Conservation (phyloP, 1,140 invertebrate species). For the Hylyphantes graminicola region DNA sequence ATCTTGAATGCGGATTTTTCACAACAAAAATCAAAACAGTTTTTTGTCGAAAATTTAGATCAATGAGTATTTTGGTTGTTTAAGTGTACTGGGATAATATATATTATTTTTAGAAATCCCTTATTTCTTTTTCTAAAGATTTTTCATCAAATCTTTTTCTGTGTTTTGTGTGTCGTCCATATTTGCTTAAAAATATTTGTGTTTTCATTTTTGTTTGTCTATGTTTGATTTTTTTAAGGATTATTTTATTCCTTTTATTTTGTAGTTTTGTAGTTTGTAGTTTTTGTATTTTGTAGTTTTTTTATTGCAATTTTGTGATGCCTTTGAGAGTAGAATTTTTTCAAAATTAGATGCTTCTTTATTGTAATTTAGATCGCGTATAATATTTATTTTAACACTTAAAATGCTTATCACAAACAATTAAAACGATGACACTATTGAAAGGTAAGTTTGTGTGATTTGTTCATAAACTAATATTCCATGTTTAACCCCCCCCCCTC, state of each 20-base stretch:
- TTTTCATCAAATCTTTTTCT: background rate
- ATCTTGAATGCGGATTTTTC: no score
- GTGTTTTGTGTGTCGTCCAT: background rate
- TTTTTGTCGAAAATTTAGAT: no score
- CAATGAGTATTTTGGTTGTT: no score
- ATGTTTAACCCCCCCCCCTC: background rate
- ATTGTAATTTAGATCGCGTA: background rate
- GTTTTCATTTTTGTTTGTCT: background rate
- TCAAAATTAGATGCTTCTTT: background rate
- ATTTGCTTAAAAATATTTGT: conserved; percentile 7
- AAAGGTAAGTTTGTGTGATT: conserved; percentile 23
- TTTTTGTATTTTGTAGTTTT: no score
- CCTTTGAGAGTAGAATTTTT: background rate
- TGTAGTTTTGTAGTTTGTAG: conserved; percentile 1
- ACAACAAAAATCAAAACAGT: no score
- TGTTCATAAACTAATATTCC: background rate
- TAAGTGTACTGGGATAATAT: no score
- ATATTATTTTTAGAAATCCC: no score
- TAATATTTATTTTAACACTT: conserved; percentile 5
- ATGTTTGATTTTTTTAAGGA: background rate
- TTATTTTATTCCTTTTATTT: background rate
- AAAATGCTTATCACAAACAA: conserved; percentile 15
- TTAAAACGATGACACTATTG: conserved; percentile 6
- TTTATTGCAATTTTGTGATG: background rate
- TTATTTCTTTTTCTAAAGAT: no score